Base-by-base conservation (phyloP, 23 tunicate species). In the Pegea sp. region DNA sequence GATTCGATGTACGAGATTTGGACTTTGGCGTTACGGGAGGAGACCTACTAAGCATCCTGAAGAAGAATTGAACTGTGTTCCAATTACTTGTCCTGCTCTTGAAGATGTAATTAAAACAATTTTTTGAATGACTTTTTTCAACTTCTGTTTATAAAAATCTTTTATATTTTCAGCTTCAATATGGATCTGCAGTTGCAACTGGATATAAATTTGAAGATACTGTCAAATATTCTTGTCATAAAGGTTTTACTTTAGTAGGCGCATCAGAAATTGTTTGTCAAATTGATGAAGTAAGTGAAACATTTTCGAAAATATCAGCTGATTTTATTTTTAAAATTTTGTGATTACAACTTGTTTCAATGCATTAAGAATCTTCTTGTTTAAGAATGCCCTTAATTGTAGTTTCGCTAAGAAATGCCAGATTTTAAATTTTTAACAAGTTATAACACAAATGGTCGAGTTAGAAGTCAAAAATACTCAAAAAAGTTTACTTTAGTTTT, bases 181-280 rank as follows among this genome's bases (percentile, higher is more conserved):
- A 29, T 48, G 80, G 70, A 33, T 19, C 51, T 1, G 60, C 46
- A 4, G 44, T 31, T 18, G 61, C 44, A 4, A 57, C 29, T 28
- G 80, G 70, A 20, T 24, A n/a, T n/a, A 42, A 26, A 18, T 84
- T 44, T 59, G 60, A 63, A 16, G 84, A 84, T 61, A 71, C 66
- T 30, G 67, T 64, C 3, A 50, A 53, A 0, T 84, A 66, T 50
- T 3, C 33, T 1, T 84, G 95, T 53, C 33, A 62, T 27, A 55
- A 33, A 18, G 95, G 95, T 4, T 84, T 26, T 67, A 25, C 33
- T 1, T 31, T 57, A 28, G 31, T 26, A 33, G 81, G 80, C 32
- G 34, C 56, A 3, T 46, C 26, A 4, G 28, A 5, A 0, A 57
- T 80, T 27, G 57, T 25, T 24, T 84, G 95, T 55, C 63, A 46